Evolutionary conservation across 2,113 vertebrate genomes (phyloP).

Genomic region (Chaetorhynchus papuensis): DNA sequence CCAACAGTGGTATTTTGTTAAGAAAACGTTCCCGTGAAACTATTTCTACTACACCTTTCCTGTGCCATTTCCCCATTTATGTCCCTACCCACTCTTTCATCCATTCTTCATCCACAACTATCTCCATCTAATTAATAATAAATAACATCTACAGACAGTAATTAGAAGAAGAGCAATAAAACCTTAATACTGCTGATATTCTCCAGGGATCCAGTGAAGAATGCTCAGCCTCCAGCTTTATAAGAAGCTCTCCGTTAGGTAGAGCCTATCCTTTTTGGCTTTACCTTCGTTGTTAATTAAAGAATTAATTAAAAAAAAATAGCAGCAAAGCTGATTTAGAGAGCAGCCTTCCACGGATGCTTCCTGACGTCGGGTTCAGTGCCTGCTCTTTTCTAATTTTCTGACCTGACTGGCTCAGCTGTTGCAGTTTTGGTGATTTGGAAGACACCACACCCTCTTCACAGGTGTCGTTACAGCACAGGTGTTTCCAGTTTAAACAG

Average conservation of each 20-base stretch:
- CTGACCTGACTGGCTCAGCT: neutral
- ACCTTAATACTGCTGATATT: neutral
- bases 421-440: neutral
- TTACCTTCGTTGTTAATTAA: neutral
- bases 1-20: neutral
- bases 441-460: neutral
- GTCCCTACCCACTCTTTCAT: accelerated
- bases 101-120: neutral
- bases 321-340: accelerated
- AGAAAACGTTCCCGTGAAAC: neutral
- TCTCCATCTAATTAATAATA: neutral
- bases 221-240: neutral
- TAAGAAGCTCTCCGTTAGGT: neutral
- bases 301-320: neutral
- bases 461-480: neutral
- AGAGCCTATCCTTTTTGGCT: neutral
- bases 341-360: accelerated
- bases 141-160: neutral
- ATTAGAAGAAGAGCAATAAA: neutral
- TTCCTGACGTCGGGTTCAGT: accelerated
- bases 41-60: neutral
- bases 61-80: neutral
- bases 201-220: neutral
- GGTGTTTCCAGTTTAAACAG: neutral
- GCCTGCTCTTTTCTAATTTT: neutral